Evolutionary conservation across 2,113 vertebrate species (phyloP).

Genomic region (Aplodontia rufa): DNA sequence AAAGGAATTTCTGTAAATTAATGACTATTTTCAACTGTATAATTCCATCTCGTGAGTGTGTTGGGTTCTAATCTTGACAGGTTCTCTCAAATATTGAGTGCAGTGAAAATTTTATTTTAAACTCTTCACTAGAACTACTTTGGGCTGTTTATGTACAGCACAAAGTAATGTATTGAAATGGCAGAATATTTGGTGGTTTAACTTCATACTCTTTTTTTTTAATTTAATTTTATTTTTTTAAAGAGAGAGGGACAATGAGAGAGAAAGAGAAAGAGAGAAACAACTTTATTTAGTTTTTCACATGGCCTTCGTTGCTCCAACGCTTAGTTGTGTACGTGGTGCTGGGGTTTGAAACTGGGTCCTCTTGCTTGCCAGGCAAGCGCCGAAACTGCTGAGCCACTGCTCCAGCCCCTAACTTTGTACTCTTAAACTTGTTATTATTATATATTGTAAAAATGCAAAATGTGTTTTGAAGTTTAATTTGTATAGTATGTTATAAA

Average conservation of each 20-base stretch:
- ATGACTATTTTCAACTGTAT: neutral
- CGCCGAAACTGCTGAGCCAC: too few species aligned
- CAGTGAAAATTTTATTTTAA: constrained; percentile 9
- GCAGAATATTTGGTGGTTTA: neutral
- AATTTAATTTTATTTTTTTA: too few species aligned
- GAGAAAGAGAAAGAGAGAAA: too few species aligned
- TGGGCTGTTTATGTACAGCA: neutral
- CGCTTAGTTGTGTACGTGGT: too few species aligned
- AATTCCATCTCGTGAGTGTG: neutral
- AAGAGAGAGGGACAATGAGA: too few species aligned
- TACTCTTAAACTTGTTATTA: neutral
- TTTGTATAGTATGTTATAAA: neutral
- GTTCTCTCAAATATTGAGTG: neutral
- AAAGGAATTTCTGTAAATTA: neutral
- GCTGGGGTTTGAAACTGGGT: too few species aligned
- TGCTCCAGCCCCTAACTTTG: too few species aligned
- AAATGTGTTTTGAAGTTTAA: neutral
- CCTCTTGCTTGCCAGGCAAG: too few species aligned
- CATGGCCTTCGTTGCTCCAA: too few species aligned
- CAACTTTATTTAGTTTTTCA: too few species aligned
- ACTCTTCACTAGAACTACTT: neutral
- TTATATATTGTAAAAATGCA: neutral
- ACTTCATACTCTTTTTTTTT: neutral
- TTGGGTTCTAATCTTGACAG: neutral
- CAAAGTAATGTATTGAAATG: neutral